Evolutionary conservation across 2,113 vertebrate genomes (phyloP).

Genomic region (Zapornia atra): DNA sequence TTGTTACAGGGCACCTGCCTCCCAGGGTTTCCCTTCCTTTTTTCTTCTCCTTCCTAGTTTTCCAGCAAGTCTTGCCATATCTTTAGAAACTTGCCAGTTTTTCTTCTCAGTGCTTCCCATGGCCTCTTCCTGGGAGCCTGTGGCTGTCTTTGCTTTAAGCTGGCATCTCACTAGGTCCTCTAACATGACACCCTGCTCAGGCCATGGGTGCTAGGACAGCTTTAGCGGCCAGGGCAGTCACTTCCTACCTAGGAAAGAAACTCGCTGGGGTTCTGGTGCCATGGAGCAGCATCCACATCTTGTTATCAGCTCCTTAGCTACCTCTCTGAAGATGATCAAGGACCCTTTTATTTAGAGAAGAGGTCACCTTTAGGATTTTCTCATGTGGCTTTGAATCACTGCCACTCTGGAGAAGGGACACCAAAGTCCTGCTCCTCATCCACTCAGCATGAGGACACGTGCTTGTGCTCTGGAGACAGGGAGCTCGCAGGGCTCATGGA

Average conservation of each 20-base stretch:
- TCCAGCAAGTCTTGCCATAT: not conserved
- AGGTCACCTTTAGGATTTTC: not conserved
- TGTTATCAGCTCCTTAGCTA: not conserved
- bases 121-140: not conserved
- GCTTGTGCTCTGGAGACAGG: not conserved
- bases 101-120: not conserved
- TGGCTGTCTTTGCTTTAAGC: not conserved
- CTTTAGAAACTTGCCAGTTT: not conserved
- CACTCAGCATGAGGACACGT: rapidly evolving
- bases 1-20: too few relatives aligned
- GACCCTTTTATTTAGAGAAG: rapidly evolving
- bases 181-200: not conserved
- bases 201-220: rapidly evolving
- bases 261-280: not conserved
- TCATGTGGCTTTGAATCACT: not conserved
- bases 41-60: not conserved
- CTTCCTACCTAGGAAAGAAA: not conserved
- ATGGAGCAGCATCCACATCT: not conserved
- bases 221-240: not conserved
- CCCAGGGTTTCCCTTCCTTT: not conserved
- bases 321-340: not conserved
- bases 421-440: not conserved
- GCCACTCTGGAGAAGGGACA: not conserved
- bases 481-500: rapidly evolving
- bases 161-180: rapidly evolving